These are phyloP conservation scores for Aphaenogaster ashmeadi DNA, from an alignment of 1,140 invertebrate species.

Conservation along the genomic window DNA sequence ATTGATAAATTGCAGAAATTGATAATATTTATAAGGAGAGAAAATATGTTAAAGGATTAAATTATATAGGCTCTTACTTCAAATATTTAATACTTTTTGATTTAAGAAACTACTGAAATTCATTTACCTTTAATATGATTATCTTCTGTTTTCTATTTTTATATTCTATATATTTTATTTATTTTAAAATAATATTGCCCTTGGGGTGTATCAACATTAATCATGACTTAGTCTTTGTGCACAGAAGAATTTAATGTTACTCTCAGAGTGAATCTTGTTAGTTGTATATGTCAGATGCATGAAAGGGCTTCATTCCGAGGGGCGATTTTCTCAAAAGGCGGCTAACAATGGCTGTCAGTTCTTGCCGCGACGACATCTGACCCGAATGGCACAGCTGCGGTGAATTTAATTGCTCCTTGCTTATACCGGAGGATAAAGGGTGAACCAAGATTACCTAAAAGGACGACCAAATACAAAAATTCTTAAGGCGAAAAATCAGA, in stretches of 20 bases:
- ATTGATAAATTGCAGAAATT: neutral
- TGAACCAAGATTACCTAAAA: neutral
- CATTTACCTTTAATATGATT: neutral
- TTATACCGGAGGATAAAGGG: conserved; percentile 30
- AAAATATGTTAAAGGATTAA: neutral
- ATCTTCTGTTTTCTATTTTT: neutral
- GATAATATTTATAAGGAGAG: neutral
- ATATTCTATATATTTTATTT: conserved; percentile 4
- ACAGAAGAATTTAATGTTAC: conserved; percentile 60
- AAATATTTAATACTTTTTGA: neutral
- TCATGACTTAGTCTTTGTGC: conserved; percentile 8
- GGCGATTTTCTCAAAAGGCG: conserved; percentile 49
- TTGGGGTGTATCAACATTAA: conserved; percentile 22
- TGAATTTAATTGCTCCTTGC: conserved; percentile 56
- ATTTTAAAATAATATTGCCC: neutral
- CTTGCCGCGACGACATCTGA: conserved; percentile 39
- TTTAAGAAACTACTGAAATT: neutral
- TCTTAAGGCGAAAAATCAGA: neutral
- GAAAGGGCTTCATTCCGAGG: conserved; percentile 48
- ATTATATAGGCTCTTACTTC: neutral
- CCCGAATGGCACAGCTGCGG: conserved; percentile 37
- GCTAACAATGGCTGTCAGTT: conserved; percentile 59
- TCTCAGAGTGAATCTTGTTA: conserved; percentile 54
- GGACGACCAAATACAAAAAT: conserved; percentile 21
- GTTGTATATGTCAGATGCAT: conserved; percentile 52